A percentile compares a stretch with the other conserved stretches of the same genome.
phyloP scores from a whole-genome alignment of 1,140 invertebrate genomes.

The Euglossa dilemma region DNA sequence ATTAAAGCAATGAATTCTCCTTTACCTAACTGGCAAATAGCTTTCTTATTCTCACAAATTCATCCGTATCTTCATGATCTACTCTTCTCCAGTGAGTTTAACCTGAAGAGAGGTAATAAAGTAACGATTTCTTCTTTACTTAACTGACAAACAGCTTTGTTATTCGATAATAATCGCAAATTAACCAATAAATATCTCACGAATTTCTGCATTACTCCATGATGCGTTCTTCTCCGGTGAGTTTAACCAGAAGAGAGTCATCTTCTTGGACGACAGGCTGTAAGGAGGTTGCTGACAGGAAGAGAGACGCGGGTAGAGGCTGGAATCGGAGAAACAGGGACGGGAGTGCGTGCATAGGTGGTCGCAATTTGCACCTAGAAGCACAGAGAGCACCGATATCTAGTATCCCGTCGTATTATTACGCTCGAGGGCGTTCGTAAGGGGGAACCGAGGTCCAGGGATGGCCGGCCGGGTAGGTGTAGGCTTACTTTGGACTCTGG shows the following conservation, averaged over 20 bases:
- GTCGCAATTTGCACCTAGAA: constrained; percentile 73
- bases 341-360: constrained; percentile 50
- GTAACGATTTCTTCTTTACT: too few relatives aligned
- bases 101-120: too few relatives aligned
- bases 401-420: constrained; percentile 76
- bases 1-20: too few relatives aligned
- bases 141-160: too few relatives aligned
- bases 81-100: too few relatives aligned
- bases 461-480: constrained; percentile 75
- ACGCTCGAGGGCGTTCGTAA: constrained; percentile 72
- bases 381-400: constrained; percentile 67
- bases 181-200: too few relatives aligned
- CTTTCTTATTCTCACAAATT: too few relatives aligned
- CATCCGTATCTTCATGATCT: too few relatives aligned
- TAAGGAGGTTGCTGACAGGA: constrained; percentile 18
- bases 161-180: too few relatives aligned
- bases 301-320: not conserved
- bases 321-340: not conserved
- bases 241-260: not conserved
- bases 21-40: too few relatives aligned
- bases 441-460: constrained; percentile 63
- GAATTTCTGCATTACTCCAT: too few relatives aligned
- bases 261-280: not conserved
- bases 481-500: constrained; percentile 81
- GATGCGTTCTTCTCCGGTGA: too few relatives aligned